Evolutionary conservation across 2,797 vertebrate species (phyloP).

Genomic region (Eulemur albifrons): DNA sequence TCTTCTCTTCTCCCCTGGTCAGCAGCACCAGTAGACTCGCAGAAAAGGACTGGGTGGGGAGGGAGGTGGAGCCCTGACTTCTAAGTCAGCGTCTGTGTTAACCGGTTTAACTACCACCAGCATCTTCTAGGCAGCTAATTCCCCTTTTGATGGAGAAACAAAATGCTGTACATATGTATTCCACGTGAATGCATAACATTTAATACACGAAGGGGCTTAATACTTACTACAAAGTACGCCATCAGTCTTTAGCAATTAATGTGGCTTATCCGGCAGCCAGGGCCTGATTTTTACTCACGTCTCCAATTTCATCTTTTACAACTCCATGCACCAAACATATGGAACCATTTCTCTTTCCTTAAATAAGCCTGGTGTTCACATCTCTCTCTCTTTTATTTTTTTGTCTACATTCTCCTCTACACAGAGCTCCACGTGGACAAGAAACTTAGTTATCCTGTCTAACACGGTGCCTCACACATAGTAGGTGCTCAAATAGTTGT

Average conservation of each 20-base stretch:
- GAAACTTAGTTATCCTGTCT: not conserved
- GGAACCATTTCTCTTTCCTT: conserved; percentile 1
- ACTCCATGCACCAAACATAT: not conserved
- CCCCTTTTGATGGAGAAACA: not conserved
- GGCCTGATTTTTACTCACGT: not conserved
- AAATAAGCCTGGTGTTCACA: not conserved
- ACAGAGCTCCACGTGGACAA: not conserved
- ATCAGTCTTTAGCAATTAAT: not conserved
- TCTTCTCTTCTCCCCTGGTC: not conserved
- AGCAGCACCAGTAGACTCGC: not conserved
- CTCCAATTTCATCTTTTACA: not conserved
- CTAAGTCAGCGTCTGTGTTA: not conserved
- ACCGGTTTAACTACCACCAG: not conserved
- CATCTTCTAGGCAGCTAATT: not conserved
- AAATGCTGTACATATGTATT: not conserved
- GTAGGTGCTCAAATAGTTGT: not conserved
- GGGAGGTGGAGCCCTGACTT: not conserved
- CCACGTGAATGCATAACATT: not conserved
- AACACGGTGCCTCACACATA: not conserved
- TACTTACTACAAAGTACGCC: not conserved
- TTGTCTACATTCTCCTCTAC: not conserved
- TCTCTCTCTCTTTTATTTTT: not conserved
- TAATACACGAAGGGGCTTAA: not conserved
- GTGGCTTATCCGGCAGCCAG: not conserved
- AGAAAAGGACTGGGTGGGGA: not conserved